Conservation (phyloP, 2,113 vertebrate genomes). For the Oryzias javanicus region DNA sequence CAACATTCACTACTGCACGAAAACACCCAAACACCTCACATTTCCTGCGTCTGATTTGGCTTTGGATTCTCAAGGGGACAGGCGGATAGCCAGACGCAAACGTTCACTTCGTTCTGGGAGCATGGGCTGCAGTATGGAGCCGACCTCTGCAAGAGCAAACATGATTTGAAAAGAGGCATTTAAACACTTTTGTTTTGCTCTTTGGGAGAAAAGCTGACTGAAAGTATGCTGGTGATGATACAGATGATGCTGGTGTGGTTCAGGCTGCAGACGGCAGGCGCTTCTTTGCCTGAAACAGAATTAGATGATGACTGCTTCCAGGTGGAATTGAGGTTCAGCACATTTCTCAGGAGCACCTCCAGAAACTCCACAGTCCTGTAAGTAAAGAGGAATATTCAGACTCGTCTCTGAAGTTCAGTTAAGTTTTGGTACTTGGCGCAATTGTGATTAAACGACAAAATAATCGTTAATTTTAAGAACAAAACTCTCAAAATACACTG, state of each 20-base stretch:
- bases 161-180: constrained; percentile 7
- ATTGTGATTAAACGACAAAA: neutral
- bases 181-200: neutral
- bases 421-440: neutral
- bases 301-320: constrained; percentile 8
- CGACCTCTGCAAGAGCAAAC: constrained; percentile 2
- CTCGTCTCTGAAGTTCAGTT: too few species aligned
- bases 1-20: constrained; percentile 31
- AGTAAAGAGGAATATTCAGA: constrained; percentile 50
- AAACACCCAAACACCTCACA: constrained; percentile 35
- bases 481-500: neutral
- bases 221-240: constrained; percentile 15
- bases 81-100: neutral
- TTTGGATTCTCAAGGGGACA: neutral
- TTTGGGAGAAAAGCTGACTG: neutral
- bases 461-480: neutral
- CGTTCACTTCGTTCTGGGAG: constrained; percentile 11
- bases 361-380: constrained; percentile 59
- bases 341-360: constrained; percentile 59
- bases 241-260: constrained; percentile 9
- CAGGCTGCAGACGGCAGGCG: constrained; percentile 18
- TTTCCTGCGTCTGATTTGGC: constrained; percentile 12
- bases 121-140: neutral
- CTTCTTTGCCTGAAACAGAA: neutral
- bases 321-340: constrained; percentile 19